Evolutionary conservation across 1,140 invertebrate genomes (phyloP), one percentile per base, ranked within the genome.

Genomic region (Macrobrachium nipponense): DNA sequence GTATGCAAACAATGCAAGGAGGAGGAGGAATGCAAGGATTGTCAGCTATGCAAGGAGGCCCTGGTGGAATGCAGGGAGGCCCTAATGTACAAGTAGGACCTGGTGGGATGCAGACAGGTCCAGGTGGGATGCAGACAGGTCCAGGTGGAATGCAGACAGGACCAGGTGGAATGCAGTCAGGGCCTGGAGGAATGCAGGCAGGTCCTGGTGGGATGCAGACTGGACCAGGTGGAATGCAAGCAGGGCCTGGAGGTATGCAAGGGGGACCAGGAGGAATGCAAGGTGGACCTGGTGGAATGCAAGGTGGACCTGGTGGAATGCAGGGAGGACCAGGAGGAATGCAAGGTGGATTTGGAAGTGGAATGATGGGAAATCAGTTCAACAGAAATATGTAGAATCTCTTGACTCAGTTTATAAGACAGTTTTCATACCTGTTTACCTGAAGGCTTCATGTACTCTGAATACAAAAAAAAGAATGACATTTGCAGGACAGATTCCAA

Each of bases 11-110:
- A 8, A 85, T 85, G 82, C 82, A 85, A 44, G 62, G 82, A 20
- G 64, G 73, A 15, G 70, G 75, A 11, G 75, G 85, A 7, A 87
- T 87, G 85, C 85, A 87, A 27, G 82, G 77, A 12, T 62, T 81
- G 8, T 81, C 64, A 23, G 82, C 72, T 14, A 80, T 86, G 77
- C 84, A 86, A 36, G 77, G 20, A 14, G 79, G 79, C 4, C 80
- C 83, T 58, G 77, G 62, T 44, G 68, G 59, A 14, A 86, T 86
- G 66, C 84, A 86, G n/a, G 70, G 43, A 10, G 84, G 84, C 12
- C 84, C 84, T 43, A 78, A 78, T 4, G 27, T 86, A 62, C 83
- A 86, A 72, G 82, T 17, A 10, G 82, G 72, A 43, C 73, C 75
- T 20, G 72, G 75, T 4, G 51, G 82, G 14, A 77, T 84, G 82